phyloP scores from a whole-genome alignment of 2,113 vertebrate genomes.

The Siphamia tubifer region DNA sequence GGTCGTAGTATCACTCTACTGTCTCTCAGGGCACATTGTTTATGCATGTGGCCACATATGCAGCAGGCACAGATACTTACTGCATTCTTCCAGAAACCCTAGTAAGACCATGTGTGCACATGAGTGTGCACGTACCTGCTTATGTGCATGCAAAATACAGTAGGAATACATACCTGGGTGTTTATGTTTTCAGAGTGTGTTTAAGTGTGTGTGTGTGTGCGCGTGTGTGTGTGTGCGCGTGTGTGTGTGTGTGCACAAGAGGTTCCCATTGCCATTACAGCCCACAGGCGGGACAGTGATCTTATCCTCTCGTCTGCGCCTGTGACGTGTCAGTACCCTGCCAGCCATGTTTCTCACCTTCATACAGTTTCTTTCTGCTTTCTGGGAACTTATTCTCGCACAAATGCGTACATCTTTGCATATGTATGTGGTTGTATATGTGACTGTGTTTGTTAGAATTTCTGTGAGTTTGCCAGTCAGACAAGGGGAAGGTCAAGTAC shows the following conservation, averaged over 20 bases:
- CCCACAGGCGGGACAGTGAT: constrained; percentile 50
- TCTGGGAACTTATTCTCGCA: constrained; percentile 25
- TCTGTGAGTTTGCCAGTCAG: constrained; percentile 46
- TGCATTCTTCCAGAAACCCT: constrained; percentile 62
- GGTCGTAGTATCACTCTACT: constrained; percentile 74
- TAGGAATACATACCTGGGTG: background rate
- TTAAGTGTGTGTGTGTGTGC: background rate
- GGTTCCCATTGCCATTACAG: constrained; percentile 19
- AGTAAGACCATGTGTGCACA: constrained; percentile 29
- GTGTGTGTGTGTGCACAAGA: constrained; percentile 1
- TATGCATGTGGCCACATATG: constrained; percentile 77
- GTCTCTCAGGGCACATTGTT: constrained; percentile 78
- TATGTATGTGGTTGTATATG: constrained; percentile 36
- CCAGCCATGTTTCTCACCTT: constrained; percentile 62
- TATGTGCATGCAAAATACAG: constrained; percentile 14
- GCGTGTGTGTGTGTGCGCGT: background rate
- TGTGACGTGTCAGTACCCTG: constrained; percentile 49
- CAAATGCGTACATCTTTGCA: constrained; percentile 17
- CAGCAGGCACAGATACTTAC: constrained; percentile 57
- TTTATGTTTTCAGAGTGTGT: constrained; percentile 37
- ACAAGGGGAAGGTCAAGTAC: constrained; percentile 69
- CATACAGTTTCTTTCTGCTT: constrained; percentile 26
- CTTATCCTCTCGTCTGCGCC: constrained; percentile 54
- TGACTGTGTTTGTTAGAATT: constrained; percentile 22
- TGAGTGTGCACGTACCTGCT: background rate